Conservation (phyloP, 2,888 invertebrate genomes). For the Vandiemenella viatica region DNA sequence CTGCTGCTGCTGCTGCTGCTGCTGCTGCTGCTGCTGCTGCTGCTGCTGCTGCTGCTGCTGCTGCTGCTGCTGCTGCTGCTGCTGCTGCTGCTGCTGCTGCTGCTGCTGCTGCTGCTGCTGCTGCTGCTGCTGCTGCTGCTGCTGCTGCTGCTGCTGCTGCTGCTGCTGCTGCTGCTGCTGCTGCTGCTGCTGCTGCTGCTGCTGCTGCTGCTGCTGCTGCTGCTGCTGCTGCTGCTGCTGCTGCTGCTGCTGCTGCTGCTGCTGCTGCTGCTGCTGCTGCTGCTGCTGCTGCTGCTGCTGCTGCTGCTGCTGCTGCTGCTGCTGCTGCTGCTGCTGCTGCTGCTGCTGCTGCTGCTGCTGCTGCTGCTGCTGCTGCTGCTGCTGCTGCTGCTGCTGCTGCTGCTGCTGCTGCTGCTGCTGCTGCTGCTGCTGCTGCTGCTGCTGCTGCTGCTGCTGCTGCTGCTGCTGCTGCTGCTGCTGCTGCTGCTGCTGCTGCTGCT, state of each 20-base stretch:
- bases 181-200: slow-evolving; percentile 4
- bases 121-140: slow-evolving; percentile 2
- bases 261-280: slow-evolving; percentile 3
- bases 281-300: slow-evolving; percentile 4
- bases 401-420: slow-evolving; percentile 4
- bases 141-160: slow-evolving; percentile 6
- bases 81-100: slow-evolving; percentile 4
- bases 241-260: slow-evolving; percentile 2
- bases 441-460: slow-evolving; percentile 2
- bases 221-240: slow-evolving; percentile 3
- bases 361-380: slow-evolving; percentile 3
- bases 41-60: slow-evolving; percentile 4
- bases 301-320: slow-evolving; percentile 3
- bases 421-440: slow-evolving; percentile 4
- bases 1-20: slow-evolving; percentile 6
- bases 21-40: slow-evolving; percentile 4
- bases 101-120: slow-evolving; percentile 2
- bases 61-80: slow-evolving; percentile 3
- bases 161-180: slow-evolving; percentile 5
- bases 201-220: too few species aligned
- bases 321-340: slow-evolving; percentile 5
- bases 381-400: slow-evolving; percentile 6
- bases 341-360: slow-evolving; percentile 4
- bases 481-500: slow-evolving; percentile 28
- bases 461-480: slow-evolving; percentile 18